Evolutionary conservation across 2,797 vertebrate species (phyloP).

Genomic region (Urosaurus nigricauda): DNA sequence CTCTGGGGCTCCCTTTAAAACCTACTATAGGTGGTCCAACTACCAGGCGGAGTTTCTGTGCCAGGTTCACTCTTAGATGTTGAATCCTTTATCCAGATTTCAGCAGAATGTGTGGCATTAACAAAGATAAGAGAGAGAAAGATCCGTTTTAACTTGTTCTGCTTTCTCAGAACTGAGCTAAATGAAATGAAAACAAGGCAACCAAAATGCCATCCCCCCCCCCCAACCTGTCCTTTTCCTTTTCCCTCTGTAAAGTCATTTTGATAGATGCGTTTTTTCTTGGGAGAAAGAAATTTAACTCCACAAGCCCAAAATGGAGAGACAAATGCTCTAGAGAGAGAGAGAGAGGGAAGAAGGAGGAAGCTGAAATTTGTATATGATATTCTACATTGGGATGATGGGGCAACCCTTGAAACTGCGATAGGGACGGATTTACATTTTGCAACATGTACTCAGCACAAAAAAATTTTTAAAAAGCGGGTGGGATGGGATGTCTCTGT

Average conservation of each 20-base stretch:
- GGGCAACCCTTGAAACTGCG: slow-evolving; percentile 73
- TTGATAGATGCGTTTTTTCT: slow-evolving; percentile 76
- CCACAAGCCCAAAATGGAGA: background rate
- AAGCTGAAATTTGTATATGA: slow-evolving; percentile 70
- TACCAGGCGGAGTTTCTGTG: slow-evolving; percentile 2
- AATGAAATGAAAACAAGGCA: slow-evolving; percentile 56
- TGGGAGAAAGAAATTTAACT: slow-evolving; percentile 73
- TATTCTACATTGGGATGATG: slow-evolving; percentile 60
- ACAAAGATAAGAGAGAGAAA: slow-evolving; percentile 7
- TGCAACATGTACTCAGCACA: slow-evolving; percentile 77
- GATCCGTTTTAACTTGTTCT: slow-evolving; percentile 65
- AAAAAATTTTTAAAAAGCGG: slow-evolving; percentile 45
- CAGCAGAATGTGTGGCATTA: slow-evolving; percentile 69
- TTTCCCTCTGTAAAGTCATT: slow-evolving; percentile 67
- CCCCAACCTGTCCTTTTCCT: slow-evolving; percentile 45
- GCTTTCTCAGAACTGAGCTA: slow-evolving; percentile 66
- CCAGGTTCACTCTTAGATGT: slow-evolving; percentile 40
- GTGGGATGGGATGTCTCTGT: slow-evolving; percentile 64
- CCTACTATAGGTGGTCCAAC: background rate
- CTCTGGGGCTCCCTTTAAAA: slow-evolving; percentile 11
- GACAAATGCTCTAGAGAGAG: slow-evolving; percentile 66
- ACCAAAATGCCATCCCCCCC: slow-evolving; percentile 67
- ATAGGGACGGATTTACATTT: slow-evolving; percentile 71
- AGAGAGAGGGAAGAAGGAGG: slow-evolving; percentile 58
- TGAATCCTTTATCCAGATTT: slow-evolving; percentile 53